phyloP scores from a whole-genome alignment of 2,113 vertebrate genomes.

The Euleptes europaea region DNA sequence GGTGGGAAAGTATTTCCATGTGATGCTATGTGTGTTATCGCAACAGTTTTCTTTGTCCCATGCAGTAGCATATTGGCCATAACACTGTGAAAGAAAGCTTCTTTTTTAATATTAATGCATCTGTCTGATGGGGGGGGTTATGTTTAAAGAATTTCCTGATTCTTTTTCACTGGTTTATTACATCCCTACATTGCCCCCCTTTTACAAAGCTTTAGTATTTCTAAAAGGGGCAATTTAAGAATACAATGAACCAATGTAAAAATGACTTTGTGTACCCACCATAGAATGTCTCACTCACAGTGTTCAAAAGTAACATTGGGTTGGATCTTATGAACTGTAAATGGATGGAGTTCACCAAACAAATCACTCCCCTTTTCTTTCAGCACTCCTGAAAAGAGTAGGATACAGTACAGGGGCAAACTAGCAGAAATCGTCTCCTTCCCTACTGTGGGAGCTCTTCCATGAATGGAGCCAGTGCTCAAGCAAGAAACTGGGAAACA shows the following conservation, averaged over 20 bases:
- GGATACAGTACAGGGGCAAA: too few relatives aligned
- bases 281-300: neutral
- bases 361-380: too few relatives aligned
- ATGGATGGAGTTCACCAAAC: too few relatives aligned
- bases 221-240: too few relatives aligned
- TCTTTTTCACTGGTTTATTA: neutral
- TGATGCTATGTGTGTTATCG: neutral
- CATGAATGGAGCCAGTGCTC: too few relatives aligned
- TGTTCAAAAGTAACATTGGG: neutral
- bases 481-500: too few relatives aligned
- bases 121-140: neutral
- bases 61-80: neutral
- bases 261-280: neutral
- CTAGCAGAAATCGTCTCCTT: too few relatives aligned
- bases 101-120: neutral
- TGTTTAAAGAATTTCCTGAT: neutral
- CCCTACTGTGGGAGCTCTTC: too few relatives aligned
- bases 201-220: too few relatives aligned
- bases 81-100: neutral
- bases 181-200: neutral
- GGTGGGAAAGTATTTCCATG: neutral
- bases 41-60: neutral
- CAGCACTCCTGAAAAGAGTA: too few relatives aligned
- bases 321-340: neutral
- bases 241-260: neutral